phyloP scores from a whole-genome alignment of 2,888 invertebrate species.

The Rotaria sp. region DNA sequence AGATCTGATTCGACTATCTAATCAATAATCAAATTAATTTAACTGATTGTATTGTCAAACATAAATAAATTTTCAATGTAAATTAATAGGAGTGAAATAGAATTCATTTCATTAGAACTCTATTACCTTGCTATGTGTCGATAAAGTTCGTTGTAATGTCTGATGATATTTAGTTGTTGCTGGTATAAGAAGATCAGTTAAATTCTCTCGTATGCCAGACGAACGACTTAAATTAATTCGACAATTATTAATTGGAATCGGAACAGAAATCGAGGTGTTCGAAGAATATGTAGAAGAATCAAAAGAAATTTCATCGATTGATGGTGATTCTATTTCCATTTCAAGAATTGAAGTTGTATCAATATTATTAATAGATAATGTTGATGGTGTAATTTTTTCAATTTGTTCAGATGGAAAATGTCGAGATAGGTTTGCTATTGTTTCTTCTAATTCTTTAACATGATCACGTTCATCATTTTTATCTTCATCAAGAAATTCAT shows the following conservation, averaged over 20 bases:
- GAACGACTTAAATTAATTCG: constrained; percentile 9
- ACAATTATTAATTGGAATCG: neutral
- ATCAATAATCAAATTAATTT: neutral
- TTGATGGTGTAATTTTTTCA: neutral
- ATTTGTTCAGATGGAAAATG: neutral
- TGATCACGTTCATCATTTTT: constrained; percentile 1
- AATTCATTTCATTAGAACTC: no score
- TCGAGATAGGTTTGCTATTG: neutral
- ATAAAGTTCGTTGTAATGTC: neutral
- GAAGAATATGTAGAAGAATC: neutral
- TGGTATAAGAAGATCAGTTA: neutral
- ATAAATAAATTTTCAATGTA: no score
- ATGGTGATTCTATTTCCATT: constrained; percentile 17
- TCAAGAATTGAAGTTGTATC: neutral
- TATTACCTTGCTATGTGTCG: neutral
- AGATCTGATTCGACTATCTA: neutral
- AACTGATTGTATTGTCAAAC: neutral
- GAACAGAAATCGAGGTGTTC: neutral
- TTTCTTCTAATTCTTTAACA: constrained; percentile 16
- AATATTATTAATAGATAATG: neutral
- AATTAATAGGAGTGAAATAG: no score
- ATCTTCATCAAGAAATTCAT: neutral
- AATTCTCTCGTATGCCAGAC: neutral
- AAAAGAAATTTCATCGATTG: neutral
- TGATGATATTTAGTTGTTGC: neutral